phyloP scores from a whole-genome alignment of 2,797 vertebrate genomes.

The Pygocentrus nattereri region DNA sequence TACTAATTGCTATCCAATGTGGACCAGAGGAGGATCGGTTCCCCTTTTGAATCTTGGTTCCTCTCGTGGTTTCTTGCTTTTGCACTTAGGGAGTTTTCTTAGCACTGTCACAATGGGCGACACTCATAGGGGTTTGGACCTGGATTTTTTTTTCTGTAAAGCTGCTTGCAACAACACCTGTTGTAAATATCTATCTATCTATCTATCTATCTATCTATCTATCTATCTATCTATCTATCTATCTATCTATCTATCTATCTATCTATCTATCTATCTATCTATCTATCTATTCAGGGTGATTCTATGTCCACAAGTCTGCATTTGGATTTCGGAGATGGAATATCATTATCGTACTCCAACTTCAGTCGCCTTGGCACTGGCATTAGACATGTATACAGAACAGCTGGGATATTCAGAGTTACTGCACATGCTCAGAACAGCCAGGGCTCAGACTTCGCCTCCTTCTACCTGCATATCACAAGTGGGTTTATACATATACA shows the following conservation, averaged over 20 bases:
- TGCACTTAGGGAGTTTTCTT: too few species aligned
- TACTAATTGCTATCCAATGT: too few species aligned
- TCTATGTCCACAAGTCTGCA: constrained; percentile 91
- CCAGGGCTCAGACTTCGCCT: constrained; percentile 88
- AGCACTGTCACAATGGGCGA: too few species aligned
- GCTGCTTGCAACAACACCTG: too few species aligned
- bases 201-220: constrained; percentile 60
- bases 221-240: too few species aligned
- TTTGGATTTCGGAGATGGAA: constrained; percentile 95
- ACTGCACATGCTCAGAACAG: constrained; percentile 89
- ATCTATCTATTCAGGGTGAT: constrained; percentile 84
- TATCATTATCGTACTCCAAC: constrained; percentile 93
- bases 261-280: neutral
- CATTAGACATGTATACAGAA: constrained; percentile 89
- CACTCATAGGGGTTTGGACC: too few species aligned
- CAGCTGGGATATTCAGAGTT: constrained; percentile 92
- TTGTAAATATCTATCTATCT: too few species aligned
- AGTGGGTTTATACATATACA: constrained; percentile 82
- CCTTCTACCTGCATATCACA: constrained; percentile 92
- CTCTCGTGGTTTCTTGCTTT: too few species aligned
- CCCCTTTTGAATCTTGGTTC: too few species aligned
- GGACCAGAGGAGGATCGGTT: too few species aligned
- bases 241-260: constrained; percentile 54
- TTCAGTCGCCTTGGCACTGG: constrained; percentile 92
- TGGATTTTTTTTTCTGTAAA: too few species aligned